Base-by-base conservation (phyloP, 2,888 invertebrate genomes). In the Meiosimyza platycephala region DNA sequence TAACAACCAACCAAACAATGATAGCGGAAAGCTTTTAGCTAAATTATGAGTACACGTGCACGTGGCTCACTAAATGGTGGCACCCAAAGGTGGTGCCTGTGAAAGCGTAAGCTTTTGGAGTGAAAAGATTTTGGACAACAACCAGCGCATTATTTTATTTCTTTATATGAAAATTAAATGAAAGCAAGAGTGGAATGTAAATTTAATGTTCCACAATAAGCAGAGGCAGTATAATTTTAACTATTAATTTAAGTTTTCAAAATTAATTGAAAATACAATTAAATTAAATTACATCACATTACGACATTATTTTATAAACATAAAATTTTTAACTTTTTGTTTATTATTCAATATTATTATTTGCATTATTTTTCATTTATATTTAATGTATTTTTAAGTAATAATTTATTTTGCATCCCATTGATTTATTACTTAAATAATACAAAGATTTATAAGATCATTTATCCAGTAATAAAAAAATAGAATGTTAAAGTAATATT, bases 331-430 rank as follows among this genome's bases (percentile, higher is more conserved):
- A 9, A 6, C 40, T 6, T 40, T 40, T 40, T 40, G 40, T 9
- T 40, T 40, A 40, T 40, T 40, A 9, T 9, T 40, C 0, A 28
- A 28, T 28, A 28, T 28, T 57, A 12, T 12, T 15, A 57, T 22
- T n/a, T 57, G 11, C 18, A 54, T 54, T 57, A 57, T 57, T 22
- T 22, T 57, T n/a, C 57, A 57, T 28, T n/a, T 4, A 57, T 12
- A 22, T 12, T 57, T 57, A 4, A 13, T 22, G 6, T n/a, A 18
- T n/a, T 57, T 57, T 22, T 57, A 4, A 57, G 18, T 57, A 7
- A 57, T 57, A 57, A 13, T 57, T 57, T 57, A 22, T 22, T 57
- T 57, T 57, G 18, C 28, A 57, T 22, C 18, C 28, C n/a, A 12
- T 57, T 57, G n/a, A 12, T 18, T 18, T 57, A 22, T 18, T 57